phyloP scores from a whole-genome alignment of 92 coral and sea anemone genomes.

The Meandrina meandrites region DNA sequence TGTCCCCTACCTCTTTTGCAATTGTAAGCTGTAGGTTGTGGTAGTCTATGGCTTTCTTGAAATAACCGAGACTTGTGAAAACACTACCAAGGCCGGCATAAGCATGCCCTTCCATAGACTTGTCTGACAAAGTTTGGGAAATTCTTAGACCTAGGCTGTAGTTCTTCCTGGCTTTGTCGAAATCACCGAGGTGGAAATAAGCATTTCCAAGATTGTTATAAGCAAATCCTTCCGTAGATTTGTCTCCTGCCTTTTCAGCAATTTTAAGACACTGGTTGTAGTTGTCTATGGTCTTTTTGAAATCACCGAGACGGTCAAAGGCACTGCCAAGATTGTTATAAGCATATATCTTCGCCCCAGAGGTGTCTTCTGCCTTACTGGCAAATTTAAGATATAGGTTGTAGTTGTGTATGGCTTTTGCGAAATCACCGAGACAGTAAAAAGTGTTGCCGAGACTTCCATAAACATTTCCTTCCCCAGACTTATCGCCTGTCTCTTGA shows the following conservation, averaged over 20 bases:
- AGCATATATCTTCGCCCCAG: too few relatives aligned
- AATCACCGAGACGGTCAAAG: neutral
- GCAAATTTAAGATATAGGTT: too few relatives aligned
- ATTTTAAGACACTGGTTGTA: neutral
- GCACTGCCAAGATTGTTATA: too few relatives aligned
- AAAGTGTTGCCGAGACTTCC: neutral
- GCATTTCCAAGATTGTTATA: neutral
- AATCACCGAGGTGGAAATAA: neutral
- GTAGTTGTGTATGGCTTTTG: too few relatives aligned
- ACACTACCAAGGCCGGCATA: neutral
- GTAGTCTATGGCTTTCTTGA: too few relatives aligned
- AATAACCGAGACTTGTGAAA: neutral
- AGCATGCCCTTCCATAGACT: neutral
- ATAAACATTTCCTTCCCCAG: neutral
- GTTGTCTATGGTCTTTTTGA: neutral
- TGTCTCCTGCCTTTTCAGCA: neutral
- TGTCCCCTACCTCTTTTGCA: too few relatives aligned
- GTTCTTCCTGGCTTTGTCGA: neutral
- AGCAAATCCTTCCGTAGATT: neutral
- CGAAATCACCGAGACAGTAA: too few relatives aligned
- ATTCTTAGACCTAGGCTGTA: neutral
- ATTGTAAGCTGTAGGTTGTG: too few relatives aligned
- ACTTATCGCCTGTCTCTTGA: neutral
- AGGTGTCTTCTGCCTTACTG: too few relatives aligned
- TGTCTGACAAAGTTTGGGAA: neutral